These are phyloP conservation scores for Camponotus vicinus DNA, from an alignment of 1,140 invertebrate genomes.

Conservation along the genomic window DNA sequence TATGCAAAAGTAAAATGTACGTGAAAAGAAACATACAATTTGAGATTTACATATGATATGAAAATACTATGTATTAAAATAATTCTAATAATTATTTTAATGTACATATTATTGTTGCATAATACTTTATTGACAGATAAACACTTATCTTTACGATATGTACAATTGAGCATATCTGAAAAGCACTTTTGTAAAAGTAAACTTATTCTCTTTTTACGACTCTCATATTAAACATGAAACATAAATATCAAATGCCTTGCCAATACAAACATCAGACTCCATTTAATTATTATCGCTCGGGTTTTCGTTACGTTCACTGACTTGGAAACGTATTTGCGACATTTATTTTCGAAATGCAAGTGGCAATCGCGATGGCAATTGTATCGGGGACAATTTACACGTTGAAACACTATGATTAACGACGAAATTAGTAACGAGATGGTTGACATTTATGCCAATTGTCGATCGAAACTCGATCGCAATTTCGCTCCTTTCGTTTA, in stretches of 20 bases:
- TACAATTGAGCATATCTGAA: conserved; percentile 12
- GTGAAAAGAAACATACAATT: background rate
- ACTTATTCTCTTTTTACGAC: conserved; percentile 17
- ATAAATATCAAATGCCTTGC: conserved; percentile 42
- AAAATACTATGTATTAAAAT: background rate
- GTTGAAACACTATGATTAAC: conserved; percentile 17
- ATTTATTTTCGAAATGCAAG: conserved; percentile 19
- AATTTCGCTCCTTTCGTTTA: conserved; percentile 27
- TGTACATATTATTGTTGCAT: background rate
- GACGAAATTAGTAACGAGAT: conserved; percentile 6
- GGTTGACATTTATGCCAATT: background rate
- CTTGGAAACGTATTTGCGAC: conserved; percentile 16
- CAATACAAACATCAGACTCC: conserved; percentile 34
- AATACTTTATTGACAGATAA: conserved; percentile 4
- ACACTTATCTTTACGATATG: background rate
- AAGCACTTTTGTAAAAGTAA: conserved; percentile 6
- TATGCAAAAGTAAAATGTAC: too few species aligned
- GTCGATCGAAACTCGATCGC: conserved; percentile 6
- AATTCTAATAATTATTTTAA: conserved; percentile 17
- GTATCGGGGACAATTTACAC: conserved; percentile 18
- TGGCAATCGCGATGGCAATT: conserved; percentile 41
- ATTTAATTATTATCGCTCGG: conserved; percentile 47
- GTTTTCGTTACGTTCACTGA: conserved; percentile 35
- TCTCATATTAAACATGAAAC: conserved; percentile 18
- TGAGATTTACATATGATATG: background rate